Evolutionary conservation across 2,797 vertebrate genomes (phyloP).

Genomic region (Gephyroberyx darwinii): DNA sequence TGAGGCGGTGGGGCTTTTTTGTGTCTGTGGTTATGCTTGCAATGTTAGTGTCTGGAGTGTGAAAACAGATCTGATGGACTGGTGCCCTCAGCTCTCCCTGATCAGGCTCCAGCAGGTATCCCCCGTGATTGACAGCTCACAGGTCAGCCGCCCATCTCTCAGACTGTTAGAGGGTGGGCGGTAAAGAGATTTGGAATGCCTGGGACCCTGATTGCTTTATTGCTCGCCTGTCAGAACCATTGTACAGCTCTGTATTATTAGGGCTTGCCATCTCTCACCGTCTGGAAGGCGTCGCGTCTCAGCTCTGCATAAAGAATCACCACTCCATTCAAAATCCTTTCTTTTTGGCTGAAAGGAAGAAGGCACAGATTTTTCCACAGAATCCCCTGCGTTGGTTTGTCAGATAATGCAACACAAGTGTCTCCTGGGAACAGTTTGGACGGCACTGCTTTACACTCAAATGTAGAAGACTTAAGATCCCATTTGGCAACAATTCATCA

Average conservation of each 20-base stretch:
- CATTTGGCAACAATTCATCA: conserved; percentile 68
- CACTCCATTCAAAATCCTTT: conserved; percentile 81
- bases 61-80: conserved; percentile 86
- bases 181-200: conserved; percentile 85
- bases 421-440: conserved; percentile 76
- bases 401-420: conserved; percentile 76
- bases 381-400: conserved; percentile 80
- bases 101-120: conserved; percentile 84
- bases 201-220: conserved; percentile 86
- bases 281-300: conserved; percentile 82
- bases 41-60: conserved; percentile 82
- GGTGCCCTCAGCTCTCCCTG: conserved; percentile 79
- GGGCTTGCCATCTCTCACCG: conserved; percentile 81
- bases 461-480: conserved; percentile 70
- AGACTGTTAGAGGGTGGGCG: conserved; percentile 83
- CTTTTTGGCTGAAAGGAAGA: conserved; percentile 78
- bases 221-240: conserved; percentile 85
- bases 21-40: conserved; percentile 80
- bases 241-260: conserved; percentile 84
- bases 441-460: conserved; percentile 66
- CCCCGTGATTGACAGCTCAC: conserved; percentile 84
- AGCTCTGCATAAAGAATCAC: conserved; percentile 82
- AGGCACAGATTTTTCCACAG: conserved; percentile 78
- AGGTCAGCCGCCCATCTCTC: conserved; percentile 85
- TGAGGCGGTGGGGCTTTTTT: conserved; percentile 73